phyloP scores from a whole-genome alignment of 2,888 invertebrate genomes.

The Norana najaformis region DNA sequence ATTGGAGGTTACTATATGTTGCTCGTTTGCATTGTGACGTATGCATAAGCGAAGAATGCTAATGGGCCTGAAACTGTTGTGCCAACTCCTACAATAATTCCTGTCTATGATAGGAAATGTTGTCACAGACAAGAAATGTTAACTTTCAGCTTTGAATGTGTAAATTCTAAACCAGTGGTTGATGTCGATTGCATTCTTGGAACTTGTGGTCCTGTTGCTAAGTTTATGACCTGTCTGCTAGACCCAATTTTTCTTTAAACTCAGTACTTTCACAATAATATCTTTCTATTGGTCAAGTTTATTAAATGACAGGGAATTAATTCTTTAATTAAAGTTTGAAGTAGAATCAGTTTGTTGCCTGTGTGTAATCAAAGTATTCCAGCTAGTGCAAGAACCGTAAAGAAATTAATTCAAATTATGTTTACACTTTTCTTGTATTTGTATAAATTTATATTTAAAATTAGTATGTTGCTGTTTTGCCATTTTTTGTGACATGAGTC shows the following conservation, averaged over 20 bases:
- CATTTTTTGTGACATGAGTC: too few relatives aligned
- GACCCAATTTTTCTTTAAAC: background rate
- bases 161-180: background rate
- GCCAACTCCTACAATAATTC: background rate
- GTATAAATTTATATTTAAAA: too few relatives aligned
- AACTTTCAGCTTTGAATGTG: background rate
- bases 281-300: background rate
- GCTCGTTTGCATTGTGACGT: background rate
- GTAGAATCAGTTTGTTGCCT: background rate
- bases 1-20: background rate
- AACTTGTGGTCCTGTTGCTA: background rate
- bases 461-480: too few relatives aligned
- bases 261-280: conserved; percentile 5
- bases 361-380: background rate
- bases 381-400: background rate
- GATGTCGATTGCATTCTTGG: background rate
- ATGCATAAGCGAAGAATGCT: background rate
- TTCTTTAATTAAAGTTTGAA: background rate
- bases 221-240: background rate
- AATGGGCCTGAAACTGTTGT: background rate
- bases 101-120: background rate
- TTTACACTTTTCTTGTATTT: too few relatives aligned
- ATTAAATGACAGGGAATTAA: background rate
- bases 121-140: background rate
- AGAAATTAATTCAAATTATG: too few relatives aligned